Conservation (phyloP, 2,888 invertebrate species). For the Desoria tigrina region DNA sequence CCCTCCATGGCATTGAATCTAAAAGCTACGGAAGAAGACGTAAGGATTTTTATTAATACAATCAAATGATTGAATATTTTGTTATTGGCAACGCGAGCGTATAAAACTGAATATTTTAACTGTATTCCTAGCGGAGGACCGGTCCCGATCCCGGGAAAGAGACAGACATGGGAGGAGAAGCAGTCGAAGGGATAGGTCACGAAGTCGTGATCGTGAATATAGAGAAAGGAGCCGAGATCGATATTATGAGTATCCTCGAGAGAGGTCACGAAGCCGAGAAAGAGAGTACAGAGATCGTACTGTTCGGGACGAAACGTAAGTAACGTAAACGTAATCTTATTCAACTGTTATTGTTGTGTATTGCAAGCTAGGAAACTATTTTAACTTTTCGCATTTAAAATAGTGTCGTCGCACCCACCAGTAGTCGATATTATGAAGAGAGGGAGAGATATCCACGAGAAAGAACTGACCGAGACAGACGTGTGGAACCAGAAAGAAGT, state of each 20-base stretch:
- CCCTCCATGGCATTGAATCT: conserved; percentile 93
- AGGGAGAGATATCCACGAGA: conserved; percentile 74
- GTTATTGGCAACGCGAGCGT: too few species aligned
- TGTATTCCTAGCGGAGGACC: conserved; percentile 55
- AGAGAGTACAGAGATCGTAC: conserved; percentile 72
- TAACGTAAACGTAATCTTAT: background rate
- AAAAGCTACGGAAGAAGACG: conserved; percentile 80
- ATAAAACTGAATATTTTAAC: background rate
- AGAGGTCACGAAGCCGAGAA: conserved; percentile 80
- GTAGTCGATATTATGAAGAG: conserved; percentile 78
- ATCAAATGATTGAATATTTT: background rate
- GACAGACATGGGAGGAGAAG: conserved; percentile 64
- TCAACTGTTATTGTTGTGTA: too few species aligned
- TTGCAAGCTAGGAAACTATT: too few species aligned
- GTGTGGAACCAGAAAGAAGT: conserved; percentile 65
- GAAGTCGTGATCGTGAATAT: conserved; percentile 63
- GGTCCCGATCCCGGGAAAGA: conserved; percentile 61
- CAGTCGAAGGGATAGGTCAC: conserved; percentile 64
- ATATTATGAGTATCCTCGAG: conserved; percentile 67
- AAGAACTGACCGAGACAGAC: conserved; percentile 61
- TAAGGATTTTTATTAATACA: conserved; percentile 11
- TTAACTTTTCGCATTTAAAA: conserved; percentile 4
- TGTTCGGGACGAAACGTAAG: conserved; percentile 68
- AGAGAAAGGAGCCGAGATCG: conserved; percentile 55
- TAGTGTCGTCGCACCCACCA: conserved; percentile 29